A percentile compares a stretch with the other conserved stretches of the same genome.
These are phyloP conservation scores for Caenorhabditis elegans DNA, from an alignment of 1,140 invertebrate species.

Conservation along the genomic window DNA sequence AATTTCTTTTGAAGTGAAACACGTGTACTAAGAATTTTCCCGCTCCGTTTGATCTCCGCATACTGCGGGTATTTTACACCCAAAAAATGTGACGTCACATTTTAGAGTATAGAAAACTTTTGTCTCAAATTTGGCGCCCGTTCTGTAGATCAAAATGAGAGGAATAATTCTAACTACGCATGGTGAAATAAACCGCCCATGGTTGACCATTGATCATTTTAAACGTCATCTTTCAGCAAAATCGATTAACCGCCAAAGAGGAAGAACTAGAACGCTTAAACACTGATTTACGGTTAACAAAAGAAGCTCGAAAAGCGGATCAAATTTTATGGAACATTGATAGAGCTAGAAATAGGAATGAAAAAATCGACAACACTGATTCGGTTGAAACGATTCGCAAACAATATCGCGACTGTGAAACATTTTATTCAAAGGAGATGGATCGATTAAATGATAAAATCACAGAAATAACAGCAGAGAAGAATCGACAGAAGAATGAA, in stretches of 20 bases:
- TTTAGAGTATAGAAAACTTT: no score
- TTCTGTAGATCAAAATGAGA: no score
- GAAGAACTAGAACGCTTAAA: conserved; percentile 54
- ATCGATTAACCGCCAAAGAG: conserved; percentile 48
- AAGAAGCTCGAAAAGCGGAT: conserved; percentile 59
- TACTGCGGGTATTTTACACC: no score
- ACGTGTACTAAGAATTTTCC: no score
- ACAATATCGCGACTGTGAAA: conserved; percentile 63
- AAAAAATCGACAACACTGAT: conserved; percentile 57
- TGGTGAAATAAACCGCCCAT: no score
- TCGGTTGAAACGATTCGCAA: conserved; percentile 58
- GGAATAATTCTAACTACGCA: no score
- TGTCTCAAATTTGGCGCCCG: not conserved
- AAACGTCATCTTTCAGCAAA: conserved; percentile 47
- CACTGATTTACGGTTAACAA: conserved; percentile 54
- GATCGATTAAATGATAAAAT: conserved; percentile 56
- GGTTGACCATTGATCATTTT: no score
- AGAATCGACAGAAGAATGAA: conserved; percentile 53
- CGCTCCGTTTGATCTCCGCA: no score
- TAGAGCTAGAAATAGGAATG: conserved; percentile 50
- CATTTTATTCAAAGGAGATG: conserved; percentile 63
- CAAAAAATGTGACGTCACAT: no score
- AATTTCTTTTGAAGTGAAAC: not conserved
- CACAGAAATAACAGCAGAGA: conserved; percentile 52
- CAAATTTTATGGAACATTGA: conserved; percentile 59